A percentile compares a stretch with the other conserved stretches of the same genome.
phyloP scores from a whole-genome alignment of 2,797 vertebrate species.

The Nothura maculosa region DNA sequence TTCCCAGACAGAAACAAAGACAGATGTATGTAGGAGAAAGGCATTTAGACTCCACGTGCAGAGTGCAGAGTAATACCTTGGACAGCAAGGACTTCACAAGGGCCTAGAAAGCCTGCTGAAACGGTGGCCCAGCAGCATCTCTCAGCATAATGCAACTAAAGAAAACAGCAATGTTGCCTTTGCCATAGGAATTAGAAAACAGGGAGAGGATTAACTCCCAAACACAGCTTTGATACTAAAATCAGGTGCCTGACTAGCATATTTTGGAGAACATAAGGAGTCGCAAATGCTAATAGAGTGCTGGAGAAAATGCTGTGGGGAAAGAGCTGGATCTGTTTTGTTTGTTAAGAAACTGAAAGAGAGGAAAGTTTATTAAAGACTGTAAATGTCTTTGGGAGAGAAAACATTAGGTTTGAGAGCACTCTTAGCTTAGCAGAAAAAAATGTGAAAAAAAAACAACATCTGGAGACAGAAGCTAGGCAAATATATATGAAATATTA shows the following conservation, averaged over 20 bases:
- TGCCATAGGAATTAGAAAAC: not conserved
- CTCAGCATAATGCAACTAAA: fast-evolving
- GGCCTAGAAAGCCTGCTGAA: fast-evolving
- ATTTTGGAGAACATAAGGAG: not conserved
- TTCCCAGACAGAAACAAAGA: not conserved
- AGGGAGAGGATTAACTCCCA: not conserved
- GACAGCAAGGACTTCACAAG: fast-evolving
- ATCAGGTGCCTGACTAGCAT: not conserved
- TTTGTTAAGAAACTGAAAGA: not conserved
- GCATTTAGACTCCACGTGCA: fast-evolving
- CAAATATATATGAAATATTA: slow-evolving; percentile 11
- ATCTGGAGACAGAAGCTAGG: not conserved
- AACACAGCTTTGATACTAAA: not conserved
- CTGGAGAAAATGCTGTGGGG: not conserved
- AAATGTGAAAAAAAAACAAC: not conserved
- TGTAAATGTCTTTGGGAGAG: not conserved
- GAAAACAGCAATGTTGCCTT: not conserved
- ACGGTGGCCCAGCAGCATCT: fast-evolving
- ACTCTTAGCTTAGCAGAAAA: not conserved
- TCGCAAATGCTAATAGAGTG: not conserved
- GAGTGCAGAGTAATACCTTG: not conserved
- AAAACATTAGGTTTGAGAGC: not conserved
- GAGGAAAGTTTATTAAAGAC: not conserved
- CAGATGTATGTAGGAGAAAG: too few relatives aligned
- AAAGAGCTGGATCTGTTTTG: not conserved